Base-by-base conservation (phyloP, 1,140 invertebrate genomes). In the Spodoptera frugiperda region DNA sequence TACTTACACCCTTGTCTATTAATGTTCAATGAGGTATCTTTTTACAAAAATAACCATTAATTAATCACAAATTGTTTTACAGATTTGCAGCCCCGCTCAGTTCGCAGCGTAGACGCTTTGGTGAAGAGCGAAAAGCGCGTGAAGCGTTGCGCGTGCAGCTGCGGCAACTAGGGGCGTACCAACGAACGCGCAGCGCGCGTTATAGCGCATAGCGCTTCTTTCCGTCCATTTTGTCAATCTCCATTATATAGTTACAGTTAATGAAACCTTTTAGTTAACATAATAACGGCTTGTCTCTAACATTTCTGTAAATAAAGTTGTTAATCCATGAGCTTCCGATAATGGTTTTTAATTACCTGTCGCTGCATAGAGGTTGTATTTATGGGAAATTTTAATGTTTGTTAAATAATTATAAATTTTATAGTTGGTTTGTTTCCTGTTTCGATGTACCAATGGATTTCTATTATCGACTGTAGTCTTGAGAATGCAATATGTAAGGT, bases 1-100 rank as follows among this genome's bases (percentile, higher is more conserved):
- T 25, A 57, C 54, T 57, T 30, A 57, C 54, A 25, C 14, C 54
- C 54, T 25, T 11, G 1, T 30, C 21, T 57, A 44, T 61, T 61
- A 17, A 39, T 61, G 25, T 57, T 59, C 1, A n/a, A 17, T 2
- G 5, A 19, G 63, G 17, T 46, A 25, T 10, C 19, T n/a, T 67
- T 21, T 49, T n/a, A 14, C 15, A 11, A 19, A 67, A 14, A 89
- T 70, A 90, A 90, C 91, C 33, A 88, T 87, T 90, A 78, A 39
- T 74, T 33, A 51, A 30, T 33, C 25, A 30, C 15, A 73, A 48
- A 15, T 44, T 44, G 17, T 61, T 75, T 65, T 55, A 8, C 85
- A 93, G 92, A 92, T 57, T 88, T 93, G 91, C 92, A 93, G 79
- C 91, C 92, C 2, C 91, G 92, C 17, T 93, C 92, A 0, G 92